A percentile compares a stretch with the other conserved stretches of the same genome.
Evolutionary conservation across 2,888 invertebrate species (phyloP).

Genomic region (Camptogramma bilineatum): DNA sequence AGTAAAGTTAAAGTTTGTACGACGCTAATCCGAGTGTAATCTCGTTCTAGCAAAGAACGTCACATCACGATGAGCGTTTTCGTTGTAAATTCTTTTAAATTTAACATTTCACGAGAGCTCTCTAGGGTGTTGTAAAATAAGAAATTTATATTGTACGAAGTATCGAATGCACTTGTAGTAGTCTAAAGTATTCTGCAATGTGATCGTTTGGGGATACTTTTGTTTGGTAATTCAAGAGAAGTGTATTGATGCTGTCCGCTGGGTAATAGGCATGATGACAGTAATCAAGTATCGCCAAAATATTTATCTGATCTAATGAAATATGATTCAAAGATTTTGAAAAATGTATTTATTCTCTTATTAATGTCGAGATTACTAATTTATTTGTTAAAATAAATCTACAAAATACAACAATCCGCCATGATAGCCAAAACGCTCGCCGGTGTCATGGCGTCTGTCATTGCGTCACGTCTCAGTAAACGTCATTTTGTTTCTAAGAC

Average conservation of each 20-base stretch:
- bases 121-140: slow-evolving; percentile 19
- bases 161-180: slow-evolving; percentile 23
- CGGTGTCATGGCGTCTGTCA: too few relatives aligned
- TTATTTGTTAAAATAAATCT: too few relatives aligned
- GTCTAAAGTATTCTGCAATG: slow-evolving; percentile 21
- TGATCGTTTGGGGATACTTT: slow-evolving; percentile 23
- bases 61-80: slow-evolving; percentile 14
- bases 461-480: too few relatives aligned
- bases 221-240: slow-evolving; percentile 11
- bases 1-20: slow-evolving; percentile 15
- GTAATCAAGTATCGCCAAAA: too few relatives aligned
- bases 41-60: slow-evolving; percentile 16
- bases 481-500: too few relatives aligned
- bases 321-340: too few relatives aligned
- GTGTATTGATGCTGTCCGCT: slow-evolving; percentile 7
- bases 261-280: too few relatives aligned
- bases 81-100: slow-evolving; percentile 27
- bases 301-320: too few relatives aligned
- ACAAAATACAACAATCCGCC: too few relatives aligned
- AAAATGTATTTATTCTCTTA: too few relatives aligned
- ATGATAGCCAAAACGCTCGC: too few relatives aligned
- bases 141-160: slow-evolving; percentile 19
- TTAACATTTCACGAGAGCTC: slow-evolving; percentile 13
- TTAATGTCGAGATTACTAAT: too few relatives aligned
- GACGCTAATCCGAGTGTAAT: slow-evolving; percentile 23